Evolutionary conservation across 2,113 vertebrate genomes (phyloP).

Genomic region (Oryzias curvinotus): DNA sequence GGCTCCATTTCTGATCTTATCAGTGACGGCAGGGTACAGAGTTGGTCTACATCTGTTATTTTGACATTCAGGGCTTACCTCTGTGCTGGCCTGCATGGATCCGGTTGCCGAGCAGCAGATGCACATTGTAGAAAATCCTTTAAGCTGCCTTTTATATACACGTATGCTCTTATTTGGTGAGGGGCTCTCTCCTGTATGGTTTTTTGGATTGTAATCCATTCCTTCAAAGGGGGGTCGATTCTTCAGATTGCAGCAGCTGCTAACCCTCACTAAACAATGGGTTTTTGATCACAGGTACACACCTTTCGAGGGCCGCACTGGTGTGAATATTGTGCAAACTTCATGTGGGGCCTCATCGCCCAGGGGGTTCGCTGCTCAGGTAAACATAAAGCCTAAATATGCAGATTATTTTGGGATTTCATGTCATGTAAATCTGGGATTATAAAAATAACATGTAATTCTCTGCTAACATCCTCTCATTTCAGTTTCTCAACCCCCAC

Average conservation of each 20-base stretch:
- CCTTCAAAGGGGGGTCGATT: constrained; percentile 15
- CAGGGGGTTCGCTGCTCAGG: constrained; percentile 98
- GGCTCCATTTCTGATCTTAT: constrained; percentile 36
- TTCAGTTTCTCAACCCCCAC: not conserved
- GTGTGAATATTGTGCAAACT: constrained; percentile 99
- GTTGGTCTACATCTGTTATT: constrained; percentile 60
- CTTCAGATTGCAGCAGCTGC: constrained; percentile 8
- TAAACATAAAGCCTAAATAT: constrained; percentile 60
- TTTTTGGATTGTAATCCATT: constrained; percentile 29
- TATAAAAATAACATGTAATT: constrained; percentile 7
- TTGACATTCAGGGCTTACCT: constrained; percentile 26
- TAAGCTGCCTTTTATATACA: constrained; percentile 69
- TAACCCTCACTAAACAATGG: constrained; percentile 1
- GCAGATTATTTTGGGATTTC: not conserved
- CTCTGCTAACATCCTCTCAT: not conserved
- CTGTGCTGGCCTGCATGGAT: constrained; percentile 37
- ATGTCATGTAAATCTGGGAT: not conserved
- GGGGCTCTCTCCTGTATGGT: constrained; percentile 24
- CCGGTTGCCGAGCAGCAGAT: constrained; percentile 65
- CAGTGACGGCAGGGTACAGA: constrained; percentile 28
- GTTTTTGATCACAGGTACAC: constrained; percentile 82
- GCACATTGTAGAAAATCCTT: constrained; percentile 66
- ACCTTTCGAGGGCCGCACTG: constrained; percentile 96
- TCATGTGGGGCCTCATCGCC: constrained; percentile 99
- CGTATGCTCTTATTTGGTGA: constrained; percentile 53